Percentiles rank a stretch among this genome's conserved stretches.
Conservation (phyloP, 1,140 invertebrate genomes). For the Dolichoris vasculosae region DNA sequence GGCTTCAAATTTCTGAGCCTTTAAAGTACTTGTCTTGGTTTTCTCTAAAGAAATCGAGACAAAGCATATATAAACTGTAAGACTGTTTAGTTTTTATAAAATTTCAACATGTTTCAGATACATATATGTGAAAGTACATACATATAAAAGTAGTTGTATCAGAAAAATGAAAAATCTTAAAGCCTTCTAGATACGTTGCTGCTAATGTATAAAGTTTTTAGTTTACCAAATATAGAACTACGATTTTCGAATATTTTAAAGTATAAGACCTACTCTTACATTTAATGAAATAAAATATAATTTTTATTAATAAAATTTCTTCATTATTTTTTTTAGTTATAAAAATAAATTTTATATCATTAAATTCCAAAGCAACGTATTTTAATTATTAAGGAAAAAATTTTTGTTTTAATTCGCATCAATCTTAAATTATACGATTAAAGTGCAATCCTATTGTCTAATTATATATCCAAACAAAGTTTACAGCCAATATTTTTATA, state of each 20-base stretch:
- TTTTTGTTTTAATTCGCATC: too few relatives aligned
- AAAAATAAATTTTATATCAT: background rate
- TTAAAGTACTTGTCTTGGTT: background rate
- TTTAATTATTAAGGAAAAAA: too few relatives aligned
- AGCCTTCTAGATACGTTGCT: background rate
- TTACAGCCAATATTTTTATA: too few relatives aligned
- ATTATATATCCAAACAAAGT: too few relatives aligned
- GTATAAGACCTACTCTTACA: background rate
- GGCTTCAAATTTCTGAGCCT: slow-evolving; percentile 9
- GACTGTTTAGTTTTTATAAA: slow-evolving; percentile 39
- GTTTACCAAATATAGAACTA: background rate
- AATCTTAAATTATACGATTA: too few relatives aligned
- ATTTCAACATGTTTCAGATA: background rate
- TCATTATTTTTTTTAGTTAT: background rate
- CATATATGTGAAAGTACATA: background rate
- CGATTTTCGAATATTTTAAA: background rate
- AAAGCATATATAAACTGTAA: slow-evolving; percentile 12
- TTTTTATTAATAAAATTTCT: background rate
- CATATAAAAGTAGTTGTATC: background rate
- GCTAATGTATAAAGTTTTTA: background rate
- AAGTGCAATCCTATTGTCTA: too few relatives aligned
- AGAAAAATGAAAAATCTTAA: slow-evolving; percentile 4
- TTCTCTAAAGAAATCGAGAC: background rate
- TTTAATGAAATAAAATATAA: background rate
- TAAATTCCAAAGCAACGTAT: too few relatives aligned